A percentile compares a stretch with the other conserved stretches of the same genome.
Evolutionary conservation across 2,113 vertebrate genomes (phyloP).

Genomic region (Lophotis ruficrista): DNA sequence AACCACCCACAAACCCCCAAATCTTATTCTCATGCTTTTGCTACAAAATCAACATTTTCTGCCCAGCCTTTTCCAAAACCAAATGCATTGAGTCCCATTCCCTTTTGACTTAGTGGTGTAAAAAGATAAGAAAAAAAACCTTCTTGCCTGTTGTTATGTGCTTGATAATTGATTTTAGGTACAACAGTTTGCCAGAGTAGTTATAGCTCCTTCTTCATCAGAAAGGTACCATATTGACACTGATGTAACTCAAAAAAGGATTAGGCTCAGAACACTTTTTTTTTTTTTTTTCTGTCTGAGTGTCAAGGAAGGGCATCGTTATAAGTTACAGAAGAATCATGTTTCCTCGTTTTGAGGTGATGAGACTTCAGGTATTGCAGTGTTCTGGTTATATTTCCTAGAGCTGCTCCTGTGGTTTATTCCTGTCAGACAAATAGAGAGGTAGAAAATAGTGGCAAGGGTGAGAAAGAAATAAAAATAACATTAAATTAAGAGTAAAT

Average conservation of each 20-base stretch:
- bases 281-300: neutral
- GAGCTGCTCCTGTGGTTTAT: neutral
- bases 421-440: neutral
- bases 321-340: neutral
- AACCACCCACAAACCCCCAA: accelerated
- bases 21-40: neutral
- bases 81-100: neutral
- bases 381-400: neutral
- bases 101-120: accelerated
- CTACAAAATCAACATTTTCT: accelerated
- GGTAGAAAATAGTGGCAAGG: neutral
- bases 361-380: neutral
- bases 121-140: neutral
- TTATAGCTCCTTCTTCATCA: neutral
- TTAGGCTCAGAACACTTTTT: neutral
- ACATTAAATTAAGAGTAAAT: neutral
- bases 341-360: neutral
- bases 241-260: neutral
- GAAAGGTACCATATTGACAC: neutral
- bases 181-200: accelerated
- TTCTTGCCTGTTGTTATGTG: neutral
- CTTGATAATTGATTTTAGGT: neutral
- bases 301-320: neutral
- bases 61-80: neutral
- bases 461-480: neutral